phyloP scores from a whole-genome alignment of 2,113 vertebrate species.

The Laticauda laticaudata region DNA sequence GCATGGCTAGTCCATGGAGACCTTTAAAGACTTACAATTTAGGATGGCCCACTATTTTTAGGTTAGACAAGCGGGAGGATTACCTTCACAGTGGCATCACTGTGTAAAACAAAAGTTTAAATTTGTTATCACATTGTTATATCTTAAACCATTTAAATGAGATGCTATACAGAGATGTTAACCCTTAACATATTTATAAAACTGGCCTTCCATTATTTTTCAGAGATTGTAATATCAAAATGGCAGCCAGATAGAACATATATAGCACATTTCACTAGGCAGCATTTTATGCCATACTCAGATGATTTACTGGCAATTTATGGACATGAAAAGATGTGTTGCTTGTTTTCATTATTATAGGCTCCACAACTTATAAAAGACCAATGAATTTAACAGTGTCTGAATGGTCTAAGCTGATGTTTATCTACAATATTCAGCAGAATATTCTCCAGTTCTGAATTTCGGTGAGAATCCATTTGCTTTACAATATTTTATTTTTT shows the following conservation, averaged over 20 bases:
- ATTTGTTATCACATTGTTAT: constrained; percentile 56
- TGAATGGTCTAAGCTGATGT: neutral
- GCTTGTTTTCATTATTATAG: neutral
- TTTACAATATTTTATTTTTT: neutral
- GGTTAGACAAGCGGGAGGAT: constrained; percentile 45
- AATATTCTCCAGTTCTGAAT: neutral
- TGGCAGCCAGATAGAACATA: neutral
- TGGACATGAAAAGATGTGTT: neutral
- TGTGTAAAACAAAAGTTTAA: constrained; percentile 47
- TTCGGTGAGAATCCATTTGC: neutral
- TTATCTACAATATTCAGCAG: neutral
- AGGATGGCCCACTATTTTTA: constrained; percentile 47
- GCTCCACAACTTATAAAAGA: neutral
- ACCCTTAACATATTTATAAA: neutral
- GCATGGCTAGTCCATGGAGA: constrained; percentile 8
- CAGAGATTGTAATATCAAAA: neutral
- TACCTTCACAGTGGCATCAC: constrained; percentile 43
- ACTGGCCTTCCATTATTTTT: neutral
- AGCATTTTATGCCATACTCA: neutral
- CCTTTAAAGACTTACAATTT: constrained; percentile 44
- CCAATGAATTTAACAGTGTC: neutral
- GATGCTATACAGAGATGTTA: neutral
- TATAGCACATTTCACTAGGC: neutral
- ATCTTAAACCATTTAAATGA: constrained; percentile 14
- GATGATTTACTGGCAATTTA: neutral